Base-by-base conservation (phyloP, 64 coral and sea anemone genomes). In the Stichodactyla mertensii region DNA sequence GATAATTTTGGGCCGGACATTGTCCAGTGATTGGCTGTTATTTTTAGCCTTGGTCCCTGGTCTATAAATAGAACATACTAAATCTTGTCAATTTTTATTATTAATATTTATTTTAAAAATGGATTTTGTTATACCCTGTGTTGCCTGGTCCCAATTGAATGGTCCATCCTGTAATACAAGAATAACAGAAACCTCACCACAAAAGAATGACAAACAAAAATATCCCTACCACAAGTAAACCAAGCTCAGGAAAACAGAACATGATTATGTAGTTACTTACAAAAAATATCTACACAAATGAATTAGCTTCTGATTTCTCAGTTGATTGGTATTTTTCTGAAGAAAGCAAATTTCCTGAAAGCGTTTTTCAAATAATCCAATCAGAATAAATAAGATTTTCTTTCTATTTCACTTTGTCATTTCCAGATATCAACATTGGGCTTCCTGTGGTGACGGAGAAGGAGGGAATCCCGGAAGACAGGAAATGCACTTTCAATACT, bases 101-200 rank as follows among this genome's bases (percentile, higher is more conserved):
- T n/a, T n/a, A n/a, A 2, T 22, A 18, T 67, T 67, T 16, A 70
- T 0, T 23, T 22, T 70, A 27, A 7, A 70, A 70, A 70, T 8
- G 6, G 2, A 71, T 31, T 74, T n/a, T 74, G 24, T 4, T 15
- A n/a, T 23, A 98, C 95, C 95, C 91, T 98, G 95, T 22, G 92
- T 94, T 55, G 87, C 16, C 86, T 93, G 83, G 80, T 98, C 92
- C 95, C 95, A 98, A 1, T 93, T 87, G 79, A 94, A 98, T 55
- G 80, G 86, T 36, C 92, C 95, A 92, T 89, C 87, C 88, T 98
- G 52, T 55, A 82, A 31, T 58, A 58, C 1, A 58, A 15, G 14
- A 58, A 58, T 15, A 58, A 58, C 56, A 58, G 14, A 11, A 58
- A 2, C 14, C 14, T 11, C 56, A 58, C 14, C 14, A 58, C 56